phyloP scores from a whole-genome alignment of 2,888 invertebrate genomes.

The Aphidius colemani region DNA sequence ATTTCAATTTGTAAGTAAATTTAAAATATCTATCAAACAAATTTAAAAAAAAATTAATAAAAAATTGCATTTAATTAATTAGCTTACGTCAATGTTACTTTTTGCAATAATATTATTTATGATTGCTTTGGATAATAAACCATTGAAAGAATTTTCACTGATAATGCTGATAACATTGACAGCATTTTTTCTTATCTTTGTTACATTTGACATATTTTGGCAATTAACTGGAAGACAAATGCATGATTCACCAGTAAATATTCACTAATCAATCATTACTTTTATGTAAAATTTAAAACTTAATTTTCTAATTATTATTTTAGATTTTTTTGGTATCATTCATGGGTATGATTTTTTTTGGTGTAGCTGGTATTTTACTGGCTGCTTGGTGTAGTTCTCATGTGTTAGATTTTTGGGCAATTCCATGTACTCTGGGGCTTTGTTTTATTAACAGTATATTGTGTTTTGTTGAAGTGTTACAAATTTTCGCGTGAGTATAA shows the following conservation, averaged over 20 bases:
- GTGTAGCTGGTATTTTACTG: conserved; percentile 39
- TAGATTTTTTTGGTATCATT: conserved; percentile 48
- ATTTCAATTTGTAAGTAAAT: conserved; percentile 45
- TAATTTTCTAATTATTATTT: conserved; percentile 20
- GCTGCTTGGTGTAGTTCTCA: conserved; percentile 12
- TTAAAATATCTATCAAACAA: neutral
- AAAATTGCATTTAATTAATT: conserved; percentile 6
- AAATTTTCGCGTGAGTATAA: conserved; percentile 43
- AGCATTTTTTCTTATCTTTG: neutral
- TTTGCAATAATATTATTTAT: conserved; percentile 37
- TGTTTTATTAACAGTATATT: conserved; percentile 40
- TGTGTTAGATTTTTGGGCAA: conserved; percentile 26
- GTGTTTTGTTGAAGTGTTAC: conserved; percentile 43
- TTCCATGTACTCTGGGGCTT: conserved; percentile 35
- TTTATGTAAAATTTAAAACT: neutral
- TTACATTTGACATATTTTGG: neutral
- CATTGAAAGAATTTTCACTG: no score
- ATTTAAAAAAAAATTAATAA: neutral
- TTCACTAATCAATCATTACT: neutral
- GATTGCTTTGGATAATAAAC: conserved; percentile 31
- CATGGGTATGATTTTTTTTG: conserved; percentile 44
- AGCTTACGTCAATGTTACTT: conserved; percentile 37
- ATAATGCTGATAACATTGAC: neutral
- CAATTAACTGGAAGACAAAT: no score
- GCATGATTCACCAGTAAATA: neutral